These are phyloP conservation scores for Poecilia velifera DNA, from an alignment of 2,797 vertebrate species.

Conservation along the genomic window DNA sequence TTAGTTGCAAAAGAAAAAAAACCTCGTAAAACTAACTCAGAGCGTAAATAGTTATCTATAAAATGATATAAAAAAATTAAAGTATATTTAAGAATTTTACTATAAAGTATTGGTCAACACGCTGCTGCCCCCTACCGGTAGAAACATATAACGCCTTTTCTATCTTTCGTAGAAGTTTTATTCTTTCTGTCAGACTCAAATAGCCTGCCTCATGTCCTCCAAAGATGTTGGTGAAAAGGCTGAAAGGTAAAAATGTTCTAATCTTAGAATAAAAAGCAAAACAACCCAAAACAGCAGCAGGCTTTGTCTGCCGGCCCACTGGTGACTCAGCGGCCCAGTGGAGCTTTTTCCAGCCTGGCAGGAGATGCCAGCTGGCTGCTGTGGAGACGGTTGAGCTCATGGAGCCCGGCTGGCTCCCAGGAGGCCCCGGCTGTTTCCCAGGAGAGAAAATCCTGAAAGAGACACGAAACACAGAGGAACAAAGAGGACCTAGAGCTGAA, in stretches of 20 bases:
- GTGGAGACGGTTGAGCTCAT: constrained; percentile 20
- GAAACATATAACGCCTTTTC: neutral
- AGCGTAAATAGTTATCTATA: neutral
- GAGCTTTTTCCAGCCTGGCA: constrained; percentile 21
- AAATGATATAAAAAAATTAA: neutral
- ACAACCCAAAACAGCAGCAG: neutral
- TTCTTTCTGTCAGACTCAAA: neutral
- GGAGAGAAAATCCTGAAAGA: constrained; percentile 46
- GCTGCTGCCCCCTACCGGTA: constrained; percentile 27
- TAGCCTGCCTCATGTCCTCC: neutral
- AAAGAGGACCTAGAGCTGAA: constrained; percentile 21
- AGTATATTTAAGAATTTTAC: neutral
- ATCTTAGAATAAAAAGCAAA: constrained; percentile 4
- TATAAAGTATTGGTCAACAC: neutral
- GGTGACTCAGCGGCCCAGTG: constrained; percentile 45
- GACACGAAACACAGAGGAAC: constrained; percentile 22
- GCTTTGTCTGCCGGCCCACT: constrained; percentile 29
- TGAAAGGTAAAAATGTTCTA: neutral
- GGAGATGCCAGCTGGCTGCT: constrained; percentile 43
- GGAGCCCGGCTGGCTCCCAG: constrained; percentile 8
- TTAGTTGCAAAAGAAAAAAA: neutral
- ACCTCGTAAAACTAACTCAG: neutral
- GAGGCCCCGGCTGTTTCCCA: constrained; percentile 31
- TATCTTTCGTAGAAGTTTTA: neutral
- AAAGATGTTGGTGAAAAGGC: neutral